phyloP scores from a whole-genome alignment of 2,797 vertebrate species.

The Sebastes umbrosus region DNA sequence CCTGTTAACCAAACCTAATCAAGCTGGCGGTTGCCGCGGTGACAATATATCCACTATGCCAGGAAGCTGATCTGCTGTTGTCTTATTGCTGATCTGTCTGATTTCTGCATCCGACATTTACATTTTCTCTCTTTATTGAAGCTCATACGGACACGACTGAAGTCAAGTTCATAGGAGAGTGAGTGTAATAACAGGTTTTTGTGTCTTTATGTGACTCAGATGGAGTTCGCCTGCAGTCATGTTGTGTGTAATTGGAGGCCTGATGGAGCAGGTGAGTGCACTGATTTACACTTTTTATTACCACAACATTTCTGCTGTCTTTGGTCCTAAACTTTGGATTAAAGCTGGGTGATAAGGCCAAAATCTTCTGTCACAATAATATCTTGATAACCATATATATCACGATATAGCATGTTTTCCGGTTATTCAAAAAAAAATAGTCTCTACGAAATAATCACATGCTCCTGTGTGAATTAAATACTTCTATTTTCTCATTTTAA shows the following conservation, averaged over 20 bases:
- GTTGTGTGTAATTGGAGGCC: conserved; percentile 81
- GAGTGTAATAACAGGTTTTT: background rate
- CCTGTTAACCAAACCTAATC: conserved; percentile 26
- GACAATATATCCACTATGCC: background rate
- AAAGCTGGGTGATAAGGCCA: rapidly evolving
- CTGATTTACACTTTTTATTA: background rate
- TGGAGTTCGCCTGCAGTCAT: conserved; percentile 84
- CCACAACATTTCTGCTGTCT: background rate
- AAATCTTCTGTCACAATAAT: too few relatives aligned
- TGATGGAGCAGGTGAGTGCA: conserved; percentile 51
- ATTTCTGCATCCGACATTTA: background rate
- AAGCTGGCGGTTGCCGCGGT: background rate
- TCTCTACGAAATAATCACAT: rapidly evolving
- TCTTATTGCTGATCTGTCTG: background rate
- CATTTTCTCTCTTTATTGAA: background rate
- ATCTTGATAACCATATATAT: too few relatives aligned
- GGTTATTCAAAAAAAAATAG: too few relatives aligned
- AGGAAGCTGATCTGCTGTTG: conserved; percentile 10
- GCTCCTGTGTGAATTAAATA: too few relatives aligned
- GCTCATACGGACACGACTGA: rapidly evolving
- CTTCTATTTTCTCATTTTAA: too few relatives aligned
- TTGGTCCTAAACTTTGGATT: too few relatives aligned
- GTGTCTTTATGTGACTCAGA: conserved; percentile 41
- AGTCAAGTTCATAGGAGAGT: background rate
- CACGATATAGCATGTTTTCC: too few relatives aligned